Percentiles rank a stretch among this genome's conserved stretches.
Conservation (phyloP, 2,888 invertebrate genomes). For the Erebia ligea region DNA sequence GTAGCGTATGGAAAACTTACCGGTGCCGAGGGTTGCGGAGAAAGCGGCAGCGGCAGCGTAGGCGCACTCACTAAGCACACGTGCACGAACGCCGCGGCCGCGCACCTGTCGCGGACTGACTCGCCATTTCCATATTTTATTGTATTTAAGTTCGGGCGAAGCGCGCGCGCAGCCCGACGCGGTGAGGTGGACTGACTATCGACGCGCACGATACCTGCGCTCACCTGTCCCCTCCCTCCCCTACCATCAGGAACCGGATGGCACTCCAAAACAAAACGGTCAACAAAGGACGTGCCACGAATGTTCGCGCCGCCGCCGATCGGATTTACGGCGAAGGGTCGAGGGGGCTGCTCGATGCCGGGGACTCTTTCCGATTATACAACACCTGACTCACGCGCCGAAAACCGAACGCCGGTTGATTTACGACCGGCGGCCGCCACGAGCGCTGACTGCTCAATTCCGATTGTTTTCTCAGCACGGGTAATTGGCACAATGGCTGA, state of each 20-base stretch:
- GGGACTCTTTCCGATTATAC: slow-evolving; percentile 57
- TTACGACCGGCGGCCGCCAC: slow-evolving; percentile 46
- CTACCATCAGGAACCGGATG: slow-evolving; percentile 81
- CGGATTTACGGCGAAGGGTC: slow-evolving; percentile 60
- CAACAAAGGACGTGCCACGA: slow-evolving; percentile 82
- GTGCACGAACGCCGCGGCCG: slow-evolving; percentile 78
- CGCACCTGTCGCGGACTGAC: slow-evolving; percentile 82
- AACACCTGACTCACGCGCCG: slow-evolving; percentile 72
- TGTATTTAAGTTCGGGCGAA: slow-evolving; percentile 61
- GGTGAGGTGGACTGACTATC: slow-evolving; percentile 74
- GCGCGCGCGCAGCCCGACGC: slow-evolving; percentile 78
- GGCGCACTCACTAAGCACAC: slow-evolving; percentile 81
- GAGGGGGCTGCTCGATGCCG: slow-evolving; percentile 55
- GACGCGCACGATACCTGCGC: slow-evolving; percentile 77
- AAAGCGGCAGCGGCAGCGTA: slow-evolving; percentile 66
- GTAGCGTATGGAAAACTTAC: slow-evolving; percentile 60
- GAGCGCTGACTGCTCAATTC: slow-evolving; percentile 46
- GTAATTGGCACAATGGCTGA: slow-evolving; percentile 46
- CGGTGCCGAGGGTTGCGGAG: slow-evolving; percentile 51
- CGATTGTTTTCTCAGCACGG: slow-evolving; percentile 52
- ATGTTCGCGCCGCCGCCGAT: slow-evolving; percentile 76
- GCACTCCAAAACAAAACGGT: slow-evolving; percentile 82
- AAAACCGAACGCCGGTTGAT: slow-evolving; percentile 52
- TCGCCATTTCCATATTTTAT: slow-evolving; percentile 75
- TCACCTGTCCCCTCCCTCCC: slow-evolving; percentile 79